Percentiles rank a stretch among this genome's conserved stretches.
phyloP scores from a whole-genome alignment of 2,888 invertebrate genomes.

The Cheilosia impressa region DNA sequence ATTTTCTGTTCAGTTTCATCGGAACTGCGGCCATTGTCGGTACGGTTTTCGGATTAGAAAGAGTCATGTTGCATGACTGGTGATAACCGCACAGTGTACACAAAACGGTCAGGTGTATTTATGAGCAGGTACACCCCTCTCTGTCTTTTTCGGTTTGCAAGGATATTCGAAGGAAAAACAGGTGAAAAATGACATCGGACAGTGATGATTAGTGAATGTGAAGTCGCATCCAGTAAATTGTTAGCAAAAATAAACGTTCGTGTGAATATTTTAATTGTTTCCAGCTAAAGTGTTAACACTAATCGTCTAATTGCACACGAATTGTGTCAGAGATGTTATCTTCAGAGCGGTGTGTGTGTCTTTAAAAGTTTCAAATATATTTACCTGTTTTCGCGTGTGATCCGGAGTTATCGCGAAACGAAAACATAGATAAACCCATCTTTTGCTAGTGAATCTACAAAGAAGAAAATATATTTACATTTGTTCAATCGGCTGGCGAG shows the following conservation, averaged over 20 bases:
- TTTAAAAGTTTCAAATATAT: background rate
- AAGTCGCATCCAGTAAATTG: background rate
- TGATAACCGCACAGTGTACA: background rate
- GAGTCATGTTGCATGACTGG: background rate
- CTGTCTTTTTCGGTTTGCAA: conserved; percentile 32
- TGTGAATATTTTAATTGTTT: conserved; percentile 4
- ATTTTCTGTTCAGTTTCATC: conserved; percentile 30
- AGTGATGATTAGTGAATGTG: conserved; percentile 21
- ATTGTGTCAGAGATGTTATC: conserved; percentile 13
- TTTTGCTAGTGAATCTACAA: background rate
- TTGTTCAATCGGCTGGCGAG: background rate
- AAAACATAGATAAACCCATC: background rate
- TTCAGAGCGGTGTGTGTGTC: conserved; percentile 5
- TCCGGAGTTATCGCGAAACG: conserved; percentile 13
- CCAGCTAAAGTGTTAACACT: background rate
- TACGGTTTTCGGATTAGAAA: conserved; percentile 8
- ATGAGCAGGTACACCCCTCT: conserved; percentile 11
- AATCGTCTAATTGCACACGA: background rate
- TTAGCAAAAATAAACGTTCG: background rate
- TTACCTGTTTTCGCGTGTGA: background rate
- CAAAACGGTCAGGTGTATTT: conserved; percentile 59
- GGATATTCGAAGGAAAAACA: conserved; percentile 46
- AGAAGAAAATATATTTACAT: conserved; percentile 4
- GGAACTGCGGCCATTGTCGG: conserved; percentile 49
- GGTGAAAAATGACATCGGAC: conserved; percentile 46